Conservation (phyloP, 2,113 vertebrate species). For the Corvus moneduloides region DNA sequence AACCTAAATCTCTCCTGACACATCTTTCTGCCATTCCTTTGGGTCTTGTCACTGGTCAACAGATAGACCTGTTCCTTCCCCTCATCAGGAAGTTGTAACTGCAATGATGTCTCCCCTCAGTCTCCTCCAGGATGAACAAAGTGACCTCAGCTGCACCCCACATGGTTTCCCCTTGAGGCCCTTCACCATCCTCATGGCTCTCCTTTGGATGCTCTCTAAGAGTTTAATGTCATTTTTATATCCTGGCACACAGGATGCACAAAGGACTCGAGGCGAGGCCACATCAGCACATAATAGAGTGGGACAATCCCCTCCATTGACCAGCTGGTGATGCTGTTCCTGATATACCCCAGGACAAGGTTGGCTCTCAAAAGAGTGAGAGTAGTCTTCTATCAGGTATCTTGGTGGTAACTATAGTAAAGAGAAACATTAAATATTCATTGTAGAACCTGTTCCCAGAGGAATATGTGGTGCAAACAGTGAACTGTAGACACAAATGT, state of each 20-base stretch:
- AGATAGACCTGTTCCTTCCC: accelerated
- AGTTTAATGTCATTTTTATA: not conserved
- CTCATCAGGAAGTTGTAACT: not conserved
- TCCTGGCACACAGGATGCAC: not conserved
- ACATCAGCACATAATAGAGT: not conserved
- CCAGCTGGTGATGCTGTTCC: not conserved
- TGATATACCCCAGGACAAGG: accelerated
- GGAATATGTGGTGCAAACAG: not conserved
- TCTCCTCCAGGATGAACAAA: not conserved
- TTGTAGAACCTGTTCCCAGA: not conserved
- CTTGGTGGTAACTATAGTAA: not conserved
- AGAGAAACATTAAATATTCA: not conserved
- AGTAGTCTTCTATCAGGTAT: not conserved
- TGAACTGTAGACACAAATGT: not conserved
- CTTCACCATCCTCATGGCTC: not conserved
- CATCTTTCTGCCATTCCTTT: not conserved
- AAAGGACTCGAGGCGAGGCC: not conserved
- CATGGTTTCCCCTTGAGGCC: accelerated
- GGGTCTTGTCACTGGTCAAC: not conserved
- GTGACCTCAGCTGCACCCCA: accelerated
- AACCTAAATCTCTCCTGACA: not conserved
- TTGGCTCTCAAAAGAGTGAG: not conserved
- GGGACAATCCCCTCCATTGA: no score
- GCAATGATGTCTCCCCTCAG: not conserved
- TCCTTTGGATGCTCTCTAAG: not conserved